Evolutionary conservation across 2,888 invertebrate species (phyloP), one percentile per base, ranked within the genome.

Genomic region (Pristionchus entomophagus): DNA sequence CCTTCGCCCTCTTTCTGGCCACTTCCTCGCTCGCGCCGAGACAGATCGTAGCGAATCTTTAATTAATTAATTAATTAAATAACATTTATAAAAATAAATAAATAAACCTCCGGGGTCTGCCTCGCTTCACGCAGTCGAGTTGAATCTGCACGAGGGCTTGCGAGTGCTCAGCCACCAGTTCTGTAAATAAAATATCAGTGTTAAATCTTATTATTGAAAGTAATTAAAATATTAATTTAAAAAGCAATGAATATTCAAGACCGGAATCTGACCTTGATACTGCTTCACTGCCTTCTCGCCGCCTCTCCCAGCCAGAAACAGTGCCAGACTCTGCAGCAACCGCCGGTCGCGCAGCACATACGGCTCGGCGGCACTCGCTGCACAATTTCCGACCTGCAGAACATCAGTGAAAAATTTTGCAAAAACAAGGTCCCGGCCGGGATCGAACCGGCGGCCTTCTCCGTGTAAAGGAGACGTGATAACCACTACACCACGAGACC

Each of bases 121-220:
- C 90, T 87, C 89, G 62, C 56, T 88, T 87, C 19, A 87, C 62
- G 29, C 86, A 87, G n/a, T 88, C 85, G 12, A 90, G 62, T 45
- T 78, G 77, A 5, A 90, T 84, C 26, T 89, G 87, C n/a, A 89
- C 82, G 22, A 90, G 80, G 19, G 88, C 84, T 2, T 38, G 32
- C 17, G 32, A 10, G 73, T 73, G 69, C 35, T 22, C 35, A 2
- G 32, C 10, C 2, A 84, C 41, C 35, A 84, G 8, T 12, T 49
- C 84, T 53, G 51, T 14, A 69, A 56, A 14, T 22, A 22, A 22
- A n/a, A n/a, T 45, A 10, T 45, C 14, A 45, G 14, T 10, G 14
- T 10, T 14, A 45, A 10, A 10, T 14, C 45, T 10, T 45, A 45
- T 45, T 45, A 29, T 59, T 32, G 2, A 32, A 62, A 22, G 10